These are phyloP conservation scores for Leistus spinibarbis DNA, from an alignment of 2,888 invertebrate species.

Conservation along the genomic window DNA sequence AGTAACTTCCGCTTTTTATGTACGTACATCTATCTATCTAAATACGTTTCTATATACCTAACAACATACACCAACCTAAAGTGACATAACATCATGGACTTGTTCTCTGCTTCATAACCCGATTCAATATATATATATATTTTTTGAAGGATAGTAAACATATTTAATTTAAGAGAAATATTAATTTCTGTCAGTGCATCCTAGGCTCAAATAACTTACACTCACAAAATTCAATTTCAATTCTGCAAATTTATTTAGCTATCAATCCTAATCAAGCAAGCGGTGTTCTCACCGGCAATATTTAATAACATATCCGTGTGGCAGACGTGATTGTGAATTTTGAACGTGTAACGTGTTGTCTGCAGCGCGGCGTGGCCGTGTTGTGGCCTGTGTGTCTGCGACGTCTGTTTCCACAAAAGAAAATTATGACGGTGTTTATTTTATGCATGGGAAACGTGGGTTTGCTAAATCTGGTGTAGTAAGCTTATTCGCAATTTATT, in stretches of 20 bases:
- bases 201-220: background rate
- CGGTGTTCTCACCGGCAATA: constrained; percentile 24
- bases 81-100: constrained; percentile 13
- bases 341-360: background rate
- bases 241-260: constrained; percentile 30
- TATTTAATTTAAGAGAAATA: background rate
- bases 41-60: background rate
- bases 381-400: background rate
- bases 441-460: constrained; percentile 35
- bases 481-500: constrained; percentile 37
- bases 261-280: constrained; percentile 30
- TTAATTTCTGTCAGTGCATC: background rate
- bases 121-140: background rate
- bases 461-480: constrained; percentile 32
- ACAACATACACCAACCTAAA: background rate
- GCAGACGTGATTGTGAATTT: background rate
- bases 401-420: constrained; percentile 31
- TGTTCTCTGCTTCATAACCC: constrained; percentile 17
- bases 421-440: constrained; percentile 38
- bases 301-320: constrained; percentile 26
- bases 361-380: background rate
- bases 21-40: constrained; percentile 1
- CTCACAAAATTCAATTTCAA: constrained; percentile 27
- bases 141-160: background rate
- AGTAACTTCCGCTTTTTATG: constrained; percentile 23